Base-by-base conservation (phyloP, 2,113 vertebrate species). In the Pelvicachromis taeniatus region DNA sequence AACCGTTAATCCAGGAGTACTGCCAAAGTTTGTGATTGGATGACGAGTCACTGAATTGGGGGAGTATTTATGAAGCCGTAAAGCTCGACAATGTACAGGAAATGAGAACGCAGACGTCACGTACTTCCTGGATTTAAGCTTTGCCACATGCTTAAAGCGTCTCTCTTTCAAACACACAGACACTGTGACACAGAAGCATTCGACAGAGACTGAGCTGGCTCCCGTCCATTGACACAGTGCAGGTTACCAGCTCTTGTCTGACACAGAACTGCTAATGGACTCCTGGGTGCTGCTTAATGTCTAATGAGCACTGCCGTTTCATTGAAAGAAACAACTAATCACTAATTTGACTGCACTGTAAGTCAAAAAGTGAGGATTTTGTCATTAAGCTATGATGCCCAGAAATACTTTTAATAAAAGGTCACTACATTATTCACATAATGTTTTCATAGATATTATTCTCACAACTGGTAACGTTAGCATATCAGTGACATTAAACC, bases 61-160 rank as follows among this genome's bases (percentile, higher is more conserved):
- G 11, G 26, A 78, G 53, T 53, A 26, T 23, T 77, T 82, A 52
- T 45, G 70, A 92, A 82, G 65, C 45, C 1, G 3, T 79, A 14
- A 82, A 78, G 73, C 75, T 84, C 53, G 59, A 33, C 1, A 5
- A 33, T 82, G 45, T 56, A 58, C 68, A 83, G 82, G 82, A 89
- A 83, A 73, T 45, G 26, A 13, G 65, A 50, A 58, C 55, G 29
- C 63, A 65, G 78, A 87, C n/a, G 9, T 94, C 82, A 86, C 56
- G 82, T n/a, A 48, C 85, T 80, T 86, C 84, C 58, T 83, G 87
- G 88, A 88, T 85, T 88, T 84, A 79, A 33, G 54, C 58, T 61
- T 53, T 54, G 56, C 9, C 40, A 79, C 56, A 79, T 63, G 53
- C 78, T 82, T 83, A 70, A 65, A 81, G 31, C 58, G 78, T 88